Percentiles rank a stretch among this genome's conserved stretches.
Conservation (phyloP, 2,888 invertebrate species). For the Petrophora chlorosata region DNA sequence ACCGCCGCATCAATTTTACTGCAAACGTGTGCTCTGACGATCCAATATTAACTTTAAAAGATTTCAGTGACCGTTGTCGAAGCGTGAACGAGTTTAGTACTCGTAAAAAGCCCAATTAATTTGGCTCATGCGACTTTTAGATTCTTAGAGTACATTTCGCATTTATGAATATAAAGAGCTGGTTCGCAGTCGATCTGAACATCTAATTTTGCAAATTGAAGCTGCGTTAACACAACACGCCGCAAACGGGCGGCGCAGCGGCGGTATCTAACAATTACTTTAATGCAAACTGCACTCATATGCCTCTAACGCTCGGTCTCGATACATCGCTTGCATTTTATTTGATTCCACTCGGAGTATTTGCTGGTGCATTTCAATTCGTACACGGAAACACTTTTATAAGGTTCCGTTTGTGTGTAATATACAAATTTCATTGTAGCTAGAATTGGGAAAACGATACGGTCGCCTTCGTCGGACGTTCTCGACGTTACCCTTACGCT, state of each 20-base stretch:
- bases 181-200: slow-evolving; percentile 47
- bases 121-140: slow-evolving; percentile 29
- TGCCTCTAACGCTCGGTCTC: slow-evolving; percentile 50
- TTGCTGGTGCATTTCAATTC: slow-evolving; percentile 54
- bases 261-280: slow-evolving; percentile 58
- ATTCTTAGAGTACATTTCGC: slow-evolving; percentile 42
- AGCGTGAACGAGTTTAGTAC: background rate
- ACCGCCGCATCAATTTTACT: slow-evolving; percentile 47
- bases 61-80: background rate
- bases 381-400: slow-evolving; percentile 67
- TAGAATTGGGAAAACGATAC: slow-evolving; percentile 45
- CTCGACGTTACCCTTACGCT: slow-evolving; percentile 48
- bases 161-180: slow-evolving; percentile 49
- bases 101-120: slow-evolving; percentile 6
- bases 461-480: slow-evolving; percentile 47
- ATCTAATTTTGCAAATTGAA: slow-evolving; percentile 68
- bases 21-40: slow-evolving; percentile 32
- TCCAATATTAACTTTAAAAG: background rate
- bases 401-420: slow-evolving; percentile 49
- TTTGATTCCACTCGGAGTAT: slow-evolving; percentile 57
- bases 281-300: slow-evolving; percentile 65
- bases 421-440: slow-evolving; percentile 67
- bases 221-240: slow-evolving; percentile 54
- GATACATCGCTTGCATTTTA: slow-evolving; percentile 68
- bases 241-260: slow-evolving; percentile 52